phyloP scores from a whole-genome alignment of 2,797 vertebrate genomes.

The Staurois parvus region DNA sequence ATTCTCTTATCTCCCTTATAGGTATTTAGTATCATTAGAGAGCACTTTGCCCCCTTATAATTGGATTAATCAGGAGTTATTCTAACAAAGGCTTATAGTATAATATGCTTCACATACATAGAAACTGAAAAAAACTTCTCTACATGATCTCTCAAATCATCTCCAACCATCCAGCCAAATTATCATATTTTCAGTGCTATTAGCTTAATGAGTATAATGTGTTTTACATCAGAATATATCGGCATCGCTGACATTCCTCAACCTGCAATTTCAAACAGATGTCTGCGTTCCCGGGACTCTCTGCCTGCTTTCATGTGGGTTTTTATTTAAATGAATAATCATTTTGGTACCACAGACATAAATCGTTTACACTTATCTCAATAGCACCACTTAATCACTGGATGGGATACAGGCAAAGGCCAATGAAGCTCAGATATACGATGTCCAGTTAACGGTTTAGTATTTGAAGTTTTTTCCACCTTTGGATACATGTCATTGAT shows the following conservation, averaged over 20 bases:
- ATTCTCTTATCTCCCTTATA: too few relatives aligned
- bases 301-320: conserved; percentile 65
- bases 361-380: conserved; percentile 62
- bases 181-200: conserved; percentile 49
- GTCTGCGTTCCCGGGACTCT: conserved; percentile 65
- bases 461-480: too few relatives aligned
- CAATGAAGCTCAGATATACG: background rate
- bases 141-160: conserved; percentile 16
- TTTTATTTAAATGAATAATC: conserved; percentile 69
- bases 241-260: conserved; percentile 68
- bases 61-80: background rate
- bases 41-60: background rate
- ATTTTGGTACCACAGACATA: conserved; percentile 60
- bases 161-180: conserved; percentile 64
- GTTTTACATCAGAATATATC: conserved; percentile 65
- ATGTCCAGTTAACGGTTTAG: conserved; percentile 4
- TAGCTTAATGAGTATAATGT: conserved; percentile 39
- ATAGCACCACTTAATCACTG: conserved; percentile 52
- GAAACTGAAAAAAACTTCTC: background rate
- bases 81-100: background rate
- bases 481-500: too few relatives aligned
- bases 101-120: background rate
- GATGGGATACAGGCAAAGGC: background rate
- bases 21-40: background rate
- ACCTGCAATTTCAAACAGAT: conserved; percentile 67